phyloP scores from a whole-genome alignment of 2,888 invertebrate genomes.

The Ellobium chinense region DNA sequence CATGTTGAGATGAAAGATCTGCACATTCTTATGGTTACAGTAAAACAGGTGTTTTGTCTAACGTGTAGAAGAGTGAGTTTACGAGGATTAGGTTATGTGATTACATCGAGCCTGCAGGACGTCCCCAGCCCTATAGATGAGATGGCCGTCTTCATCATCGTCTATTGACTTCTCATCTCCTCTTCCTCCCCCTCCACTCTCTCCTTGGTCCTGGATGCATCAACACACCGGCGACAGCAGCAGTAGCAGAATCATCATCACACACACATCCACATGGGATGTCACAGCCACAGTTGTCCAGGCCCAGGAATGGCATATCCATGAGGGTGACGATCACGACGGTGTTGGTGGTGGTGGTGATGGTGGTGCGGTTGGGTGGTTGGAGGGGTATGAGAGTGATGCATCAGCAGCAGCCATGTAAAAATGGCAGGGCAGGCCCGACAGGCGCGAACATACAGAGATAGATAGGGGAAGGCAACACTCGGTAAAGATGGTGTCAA shows the following conservation, averaged over 20 bases:
- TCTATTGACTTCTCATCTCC: slow-evolving; percentile 88
- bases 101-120: slow-evolving; percentile 98
- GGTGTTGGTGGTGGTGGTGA: not conserved
- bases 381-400: slow-evolving; percentile 33
- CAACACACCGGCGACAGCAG: slow-evolving; percentile 5
- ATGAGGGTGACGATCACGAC: not conserved
- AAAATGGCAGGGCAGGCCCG: slow-evolving; percentile 48
- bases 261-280: slow-evolving; percentile 34
- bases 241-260: slow-evolving; percentile 57
- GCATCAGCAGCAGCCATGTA: slow-evolving; percentile 47
- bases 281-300: slow-evolving; percentile 18
- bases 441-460: slow-evolving; percentile 64
- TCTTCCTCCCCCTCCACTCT: slow-evolving; percentile 67
- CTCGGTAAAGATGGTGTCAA: slow-evolving; percentile 69
- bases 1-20: too few species aligned
- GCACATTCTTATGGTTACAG: too few species aligned
- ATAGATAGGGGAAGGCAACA: slow-evolving; percentile 65
- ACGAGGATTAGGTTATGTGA: slow-evolving; percentile 60
- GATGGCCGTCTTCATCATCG: slow-evolving; percentile 99
- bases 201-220: slow-evolving; percentile 45
- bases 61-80: too few species aligned
- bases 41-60: too few species aligned
- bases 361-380: not conserved
- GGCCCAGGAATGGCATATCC: not conserved
- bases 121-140: slow-evolving; percentile 99